Percentiles rank a stretch among this genome's conserved stretches.
Conservation (phyloP, 2,888 invertebrate species). For the Caenorhabditis sinica region DNA sequence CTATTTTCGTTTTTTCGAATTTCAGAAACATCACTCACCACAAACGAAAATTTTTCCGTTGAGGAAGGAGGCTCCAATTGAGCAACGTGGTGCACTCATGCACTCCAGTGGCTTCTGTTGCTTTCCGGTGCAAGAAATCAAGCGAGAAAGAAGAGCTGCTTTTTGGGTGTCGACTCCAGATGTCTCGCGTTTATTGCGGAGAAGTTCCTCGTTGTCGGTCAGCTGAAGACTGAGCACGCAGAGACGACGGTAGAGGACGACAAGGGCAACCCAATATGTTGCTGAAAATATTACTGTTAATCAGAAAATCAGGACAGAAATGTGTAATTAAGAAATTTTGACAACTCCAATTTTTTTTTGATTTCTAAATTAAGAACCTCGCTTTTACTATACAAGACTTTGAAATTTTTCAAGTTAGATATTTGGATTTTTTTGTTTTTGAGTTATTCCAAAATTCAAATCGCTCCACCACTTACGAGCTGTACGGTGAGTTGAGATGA, state of each 20-base stretch:
- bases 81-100: constrained; percentile 89
- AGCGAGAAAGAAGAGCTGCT: constrained; percentile 70
- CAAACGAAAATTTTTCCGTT: constrained; percentile 89
- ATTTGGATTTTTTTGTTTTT: too few relatives aligned
- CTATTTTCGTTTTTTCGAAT: constrained; percentile 2
- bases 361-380: too few relatives aligned
- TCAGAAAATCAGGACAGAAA: not conserved
- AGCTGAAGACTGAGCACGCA: constrained; percentile 85
- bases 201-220: constrained; percentile 80
- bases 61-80: constrained; percentile 89
- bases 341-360: too few relatives aligned
- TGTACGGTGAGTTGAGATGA: constrained; percentile 80
- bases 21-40: constrained; percentile 85
- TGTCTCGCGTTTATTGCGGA: constrained; percentile 57
- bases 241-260: constrained; percentile 87
- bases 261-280: constrained; percentile 87
- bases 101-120: constrained; percentile 85
- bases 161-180: constrained; percentile 63
- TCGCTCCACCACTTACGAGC: constrained; percentile 76
- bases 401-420: too few relatives aligned
- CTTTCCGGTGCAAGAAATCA: constrained; percentile 73
- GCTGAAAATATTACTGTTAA: constrained; percentile 69
- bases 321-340: too few relatives aligned
- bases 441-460: too few relatives aligned
- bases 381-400: too few relatives aligned